Base-by-base conservation (phyloP, 1,140 invertebrate genomes). In the Brachionus rotundiformis region DNA sequence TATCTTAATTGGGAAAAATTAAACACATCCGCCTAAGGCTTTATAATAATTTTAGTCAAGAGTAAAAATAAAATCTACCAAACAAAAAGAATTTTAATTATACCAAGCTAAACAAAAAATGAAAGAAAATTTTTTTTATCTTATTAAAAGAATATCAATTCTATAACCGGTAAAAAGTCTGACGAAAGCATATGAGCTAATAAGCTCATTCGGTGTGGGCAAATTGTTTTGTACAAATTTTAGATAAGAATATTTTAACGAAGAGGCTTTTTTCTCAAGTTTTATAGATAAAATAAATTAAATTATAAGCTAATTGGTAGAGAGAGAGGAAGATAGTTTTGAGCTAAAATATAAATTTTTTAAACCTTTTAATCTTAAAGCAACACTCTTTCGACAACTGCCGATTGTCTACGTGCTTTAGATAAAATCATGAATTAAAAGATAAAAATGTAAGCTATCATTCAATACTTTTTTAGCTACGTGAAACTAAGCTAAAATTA, bases 201-300 rank as follows among this genome's bases (percentile, higher is more conserved):
- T 19, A 8, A 33, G 33, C 16, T 36, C 33, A 33, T 36, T 68
- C n/a, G 16, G 8, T 68, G 31, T 19, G 63, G 29, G 63, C 29
- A 68, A 41, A 68, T 23, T 36, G 33, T 68, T 68, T 16, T 54
- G 16, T 16, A 54, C 47, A 36, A 68, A 33, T 36, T 36, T 68
- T 19, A 68, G 63, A 68, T 68, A 68, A 39, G 63, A 68, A 68
- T 49, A 6, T 49, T 16, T 49, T 19, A 49, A 16, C 16, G 16
- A 54, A 54, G 19, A 54, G 29, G 63, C 63, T 33, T 36, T 36
- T 63, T 36, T 68, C 31, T 68, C 29, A 33, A 68, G 16, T 33
- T 5, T 68, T 36, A 19, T 2, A 68, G 63, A 68, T 68, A 68
- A 68, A 68, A 19, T 39, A 68, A 68, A 68, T 68, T 68, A 33